Conservation (phyloP, 2,113 vertebrate genomes). For the Chlamydotis undulata region DNA sequence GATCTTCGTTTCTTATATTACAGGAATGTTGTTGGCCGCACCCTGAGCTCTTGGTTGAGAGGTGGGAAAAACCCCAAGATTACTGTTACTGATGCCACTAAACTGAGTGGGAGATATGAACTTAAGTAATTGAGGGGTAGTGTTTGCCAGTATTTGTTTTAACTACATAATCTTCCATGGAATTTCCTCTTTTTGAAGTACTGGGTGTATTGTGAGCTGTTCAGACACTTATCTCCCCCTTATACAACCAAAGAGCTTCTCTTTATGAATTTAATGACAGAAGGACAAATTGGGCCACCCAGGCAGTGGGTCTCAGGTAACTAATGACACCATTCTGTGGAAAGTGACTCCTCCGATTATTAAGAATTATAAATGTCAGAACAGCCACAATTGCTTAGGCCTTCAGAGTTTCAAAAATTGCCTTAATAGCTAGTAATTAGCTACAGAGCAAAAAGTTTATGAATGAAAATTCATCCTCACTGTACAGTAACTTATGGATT, state of each 20-base stretch:
- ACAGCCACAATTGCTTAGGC: not conserved
- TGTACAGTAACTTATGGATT: not conserved
- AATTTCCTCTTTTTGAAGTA: not conserved
- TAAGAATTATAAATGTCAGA: slow-evolving; percentile 16
- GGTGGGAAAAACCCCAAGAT: not conserved
- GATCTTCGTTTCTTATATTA: not conserved
- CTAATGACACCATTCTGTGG: not conserved
- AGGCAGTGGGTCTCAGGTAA: not conserved
- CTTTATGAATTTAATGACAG: not conserved
- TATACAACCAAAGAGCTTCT: not conserved
- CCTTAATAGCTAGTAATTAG: slow-evolving; percentile 28
- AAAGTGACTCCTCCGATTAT: slow-evolving; percentile 26
- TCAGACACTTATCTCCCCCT: not conserved
- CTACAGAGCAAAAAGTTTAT: slow-evolving; percentile 7
- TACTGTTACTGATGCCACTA: not conserved
- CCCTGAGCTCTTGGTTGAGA: not conserved
- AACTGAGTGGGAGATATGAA: not conserved
- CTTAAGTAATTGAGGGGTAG: not conserved
- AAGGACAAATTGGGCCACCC: not conserved
- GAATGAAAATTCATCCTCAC: slow-evolving; percentile 14
- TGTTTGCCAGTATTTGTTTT: not conserved
- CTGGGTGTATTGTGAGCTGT: not conserved
- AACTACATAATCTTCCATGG: not conserved
- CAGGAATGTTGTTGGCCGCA: slow-evolving; percentile 34
- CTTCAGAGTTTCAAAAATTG: slow-evolving; percentile 3